Conservation (phyloP, 35 echinoderm and acorn worm genomes). For the Lytechinus variegatus region DNA sequence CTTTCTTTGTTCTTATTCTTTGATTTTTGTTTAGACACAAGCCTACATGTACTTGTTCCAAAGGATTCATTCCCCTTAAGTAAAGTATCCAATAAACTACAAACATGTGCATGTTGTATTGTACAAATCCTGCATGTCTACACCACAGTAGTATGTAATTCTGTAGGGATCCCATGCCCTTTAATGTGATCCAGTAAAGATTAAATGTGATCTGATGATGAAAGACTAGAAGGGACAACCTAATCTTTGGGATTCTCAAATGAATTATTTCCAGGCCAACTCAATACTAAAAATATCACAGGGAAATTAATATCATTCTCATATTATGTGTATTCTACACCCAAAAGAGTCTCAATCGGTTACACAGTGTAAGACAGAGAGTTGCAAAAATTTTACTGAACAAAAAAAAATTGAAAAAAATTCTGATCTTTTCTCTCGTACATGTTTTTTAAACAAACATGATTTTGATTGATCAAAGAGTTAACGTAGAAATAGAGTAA, state of each 20-base stretch:
- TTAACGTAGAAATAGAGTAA: no score
- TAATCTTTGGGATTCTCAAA: not conserved
- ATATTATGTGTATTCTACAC: not conserved
- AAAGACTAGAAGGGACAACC: not conserved
- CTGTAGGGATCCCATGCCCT: not conserved
- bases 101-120: not conserved
- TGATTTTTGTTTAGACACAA: not conserved
- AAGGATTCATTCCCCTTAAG: no score
- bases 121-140: not conserved
- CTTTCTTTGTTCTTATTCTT: not conserved
- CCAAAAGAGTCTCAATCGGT: not conserved
- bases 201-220: not conserved
- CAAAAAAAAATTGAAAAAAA: no score
- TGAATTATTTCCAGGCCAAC: not conserved
- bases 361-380: no score
- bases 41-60: not conserved
- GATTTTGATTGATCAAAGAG: not conserved
- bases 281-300: no score
- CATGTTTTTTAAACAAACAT: not conserved
- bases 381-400: no score
- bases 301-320: not conserved
- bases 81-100: not conserved
- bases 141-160: not conserved
- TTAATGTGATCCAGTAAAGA: not conserved
- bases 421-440: not conserved